phyloP scores from a whole-genome alignment of 2,888 invertebrate species.

The Thysanoteuthis rhombus region DNA sequence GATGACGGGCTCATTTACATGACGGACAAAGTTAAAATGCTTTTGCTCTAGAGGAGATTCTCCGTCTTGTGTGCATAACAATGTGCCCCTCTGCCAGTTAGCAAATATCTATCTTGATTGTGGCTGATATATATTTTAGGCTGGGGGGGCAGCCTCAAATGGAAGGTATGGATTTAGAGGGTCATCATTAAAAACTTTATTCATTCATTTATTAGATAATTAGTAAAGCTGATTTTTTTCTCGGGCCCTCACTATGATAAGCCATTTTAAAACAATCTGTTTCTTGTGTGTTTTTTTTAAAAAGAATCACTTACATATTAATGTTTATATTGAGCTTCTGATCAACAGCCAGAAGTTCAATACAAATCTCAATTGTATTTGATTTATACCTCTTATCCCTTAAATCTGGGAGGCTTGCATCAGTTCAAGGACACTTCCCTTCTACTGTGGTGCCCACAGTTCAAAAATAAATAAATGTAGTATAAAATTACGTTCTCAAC shows the following conservation, averaged over 20 bases:
- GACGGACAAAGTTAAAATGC: background rate
- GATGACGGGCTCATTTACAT: slow-evolving; percentile 12
- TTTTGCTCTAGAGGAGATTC: background rate
- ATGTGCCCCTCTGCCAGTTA: background rate
- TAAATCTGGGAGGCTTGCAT: background rate
- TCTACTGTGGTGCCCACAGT: background rate
- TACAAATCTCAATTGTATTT: too few relatives aligned
- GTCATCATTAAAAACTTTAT: background rate
- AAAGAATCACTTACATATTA: too few relatives aligned
- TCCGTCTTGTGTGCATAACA: background rate
- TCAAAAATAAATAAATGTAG: background rate
- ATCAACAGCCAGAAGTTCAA: too few relatives aligned
- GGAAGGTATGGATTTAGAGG: background rate
- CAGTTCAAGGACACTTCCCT: background rate
- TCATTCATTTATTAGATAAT: background rate
- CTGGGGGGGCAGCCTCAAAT: background rate
- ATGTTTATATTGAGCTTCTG: too few relatives aligned
- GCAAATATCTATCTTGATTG: background rate
- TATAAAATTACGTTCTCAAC: background rate
- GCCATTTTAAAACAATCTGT: too few relatives aligned
- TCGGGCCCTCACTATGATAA: background rate
- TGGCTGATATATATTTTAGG: background rate
- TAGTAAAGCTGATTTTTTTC: background rate
- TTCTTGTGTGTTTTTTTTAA: too few relatives aligned
- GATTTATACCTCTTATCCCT: too few relatives aligned